Evolutionary conservation across 2,113 vertebrate genomes (phyloP).

Genomic region (Sylvietta virens): DNA sequence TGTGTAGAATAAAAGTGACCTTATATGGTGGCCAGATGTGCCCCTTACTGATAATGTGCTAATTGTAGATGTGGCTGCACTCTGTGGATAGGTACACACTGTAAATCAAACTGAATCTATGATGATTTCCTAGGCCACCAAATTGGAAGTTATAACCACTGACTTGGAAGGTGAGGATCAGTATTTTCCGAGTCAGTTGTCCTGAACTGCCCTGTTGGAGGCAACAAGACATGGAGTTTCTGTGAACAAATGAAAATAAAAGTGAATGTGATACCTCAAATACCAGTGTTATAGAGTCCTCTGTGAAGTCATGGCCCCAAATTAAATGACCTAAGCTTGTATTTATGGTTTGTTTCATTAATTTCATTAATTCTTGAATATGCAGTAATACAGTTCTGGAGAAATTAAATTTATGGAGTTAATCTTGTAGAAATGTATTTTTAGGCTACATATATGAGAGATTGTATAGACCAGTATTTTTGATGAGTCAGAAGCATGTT

Average conservation of each 20-base stretch:
- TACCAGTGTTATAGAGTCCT: background rate
- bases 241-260: background rate
- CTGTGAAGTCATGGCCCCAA: background rate
- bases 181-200: background rate
- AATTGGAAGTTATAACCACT: background rate
- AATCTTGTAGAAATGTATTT: background rate
- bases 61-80: background rate
- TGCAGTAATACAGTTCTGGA: background rate
- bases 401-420: background rate
- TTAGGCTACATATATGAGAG: background rate
- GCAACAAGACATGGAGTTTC: background rate
- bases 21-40: background rate
- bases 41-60: background rate
- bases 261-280: background rate
- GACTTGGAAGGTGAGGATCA: background rate
- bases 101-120: background rate
- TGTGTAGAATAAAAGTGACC: background rate
- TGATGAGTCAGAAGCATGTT: background rate
- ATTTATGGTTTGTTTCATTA: background rate
- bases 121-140: background rate
- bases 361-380: background rate
- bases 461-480: background rate
- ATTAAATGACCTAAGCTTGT: background rate
- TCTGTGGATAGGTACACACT: background rate
- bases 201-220: background rate